Evolutionary conservation across 2,113 vertebrate species (phyloP).

Genomic region (Larimichthys polyactis): DNA sequence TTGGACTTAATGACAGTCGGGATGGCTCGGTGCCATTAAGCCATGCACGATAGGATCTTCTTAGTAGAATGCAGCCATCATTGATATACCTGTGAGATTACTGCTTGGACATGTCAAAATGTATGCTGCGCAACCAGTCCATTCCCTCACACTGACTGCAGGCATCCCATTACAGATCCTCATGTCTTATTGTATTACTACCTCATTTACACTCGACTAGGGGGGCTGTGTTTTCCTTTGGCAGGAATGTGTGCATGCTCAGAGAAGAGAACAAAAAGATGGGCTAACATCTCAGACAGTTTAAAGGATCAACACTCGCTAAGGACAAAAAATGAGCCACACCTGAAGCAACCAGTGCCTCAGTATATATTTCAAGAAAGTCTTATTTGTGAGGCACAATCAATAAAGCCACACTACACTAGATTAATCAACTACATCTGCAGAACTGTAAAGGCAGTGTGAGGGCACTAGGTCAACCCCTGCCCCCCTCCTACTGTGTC

Average conservation of each 20-base stretch:
- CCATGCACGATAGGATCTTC: too few species aligned
- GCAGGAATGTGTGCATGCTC: not conserved
- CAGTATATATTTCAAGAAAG: not conserved
- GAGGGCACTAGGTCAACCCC: constrained; percentile 28
- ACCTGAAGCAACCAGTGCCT: not conserved
- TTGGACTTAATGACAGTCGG: too few species aligned
- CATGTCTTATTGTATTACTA: constrained; percentile 16
- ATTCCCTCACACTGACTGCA: constrained; percentile 7
- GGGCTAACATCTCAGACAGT: not conserved
- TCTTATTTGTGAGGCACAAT: not conserved
- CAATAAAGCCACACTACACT: not conserved
- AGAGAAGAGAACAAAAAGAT: constrained; percentile 1
- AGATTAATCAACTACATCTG: not conserved
- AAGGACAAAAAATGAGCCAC: not conserved
- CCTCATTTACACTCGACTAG: constrained; percentile 42
- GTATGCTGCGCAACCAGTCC: too few species aligned
- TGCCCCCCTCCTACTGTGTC: not conserved
- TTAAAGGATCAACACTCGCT: not conserved
- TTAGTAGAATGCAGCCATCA: too few species aligned
- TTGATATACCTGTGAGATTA: too few species aligned
- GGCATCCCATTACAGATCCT: constrained; percentile 3
- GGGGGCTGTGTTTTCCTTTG: not conserved
- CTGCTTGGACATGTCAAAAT: too few species aligned
- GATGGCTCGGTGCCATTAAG: too few species aligned
- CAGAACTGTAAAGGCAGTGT: constrained; percentile 17